These are phyloP conservation scores for Drosophila rubida DNA, from an alignment of 2,888 invertebrate species.

Conservation along the genomic window DNA sequence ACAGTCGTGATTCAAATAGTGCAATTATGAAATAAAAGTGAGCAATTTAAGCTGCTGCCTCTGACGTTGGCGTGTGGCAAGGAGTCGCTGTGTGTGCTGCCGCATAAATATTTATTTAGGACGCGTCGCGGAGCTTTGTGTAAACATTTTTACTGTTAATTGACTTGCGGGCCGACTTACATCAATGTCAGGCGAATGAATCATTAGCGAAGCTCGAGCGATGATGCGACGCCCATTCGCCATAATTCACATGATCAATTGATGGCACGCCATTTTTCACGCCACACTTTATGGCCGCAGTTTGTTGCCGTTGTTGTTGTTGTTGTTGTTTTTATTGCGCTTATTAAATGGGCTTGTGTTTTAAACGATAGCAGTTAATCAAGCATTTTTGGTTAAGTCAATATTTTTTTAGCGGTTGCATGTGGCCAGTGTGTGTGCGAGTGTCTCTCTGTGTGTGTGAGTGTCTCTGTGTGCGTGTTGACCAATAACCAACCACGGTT, in stretches of 20 bases:
- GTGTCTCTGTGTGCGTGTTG: constrained; percentile 62
- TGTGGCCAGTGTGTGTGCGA: constrained; percentile 13
- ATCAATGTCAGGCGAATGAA: constrained; percentile 2
- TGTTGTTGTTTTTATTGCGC: constrained; percentile 40
- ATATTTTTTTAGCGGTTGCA: constrained; percentile 81
- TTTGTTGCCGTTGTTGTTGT: constrained; percentile 8
- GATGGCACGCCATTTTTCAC: constrained; percentile 33
- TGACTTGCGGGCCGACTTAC: neutral
- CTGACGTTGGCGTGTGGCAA: too few species aligned
- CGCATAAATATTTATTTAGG: neutral
- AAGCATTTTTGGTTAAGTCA: constrained; percentile 80
- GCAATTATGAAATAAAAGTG: too few species aligned
- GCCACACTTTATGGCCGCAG: constrained; percentile 25
- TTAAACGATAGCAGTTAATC: constrained; percentile 79
- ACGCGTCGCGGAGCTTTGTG: neutral
- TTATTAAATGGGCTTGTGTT: constrained; percentile 64
- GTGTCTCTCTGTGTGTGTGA: constrained; percentile 25
- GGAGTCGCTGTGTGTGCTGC: too few species aligned
- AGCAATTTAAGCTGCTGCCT: too few species aligned
- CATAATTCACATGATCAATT: constrained; percentile 31
- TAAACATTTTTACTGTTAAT: neutral
- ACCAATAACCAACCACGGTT: constrained; percentile 83
- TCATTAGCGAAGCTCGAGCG: neutral
- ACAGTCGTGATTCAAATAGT: too few species aligned
- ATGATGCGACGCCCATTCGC: constrained; percentile 2